These are phyloP conservation scores for Coluber constrictor DNA, from an alignment of 2,797 vertebrate genomes.

Conservation along the genomic window DNA sequence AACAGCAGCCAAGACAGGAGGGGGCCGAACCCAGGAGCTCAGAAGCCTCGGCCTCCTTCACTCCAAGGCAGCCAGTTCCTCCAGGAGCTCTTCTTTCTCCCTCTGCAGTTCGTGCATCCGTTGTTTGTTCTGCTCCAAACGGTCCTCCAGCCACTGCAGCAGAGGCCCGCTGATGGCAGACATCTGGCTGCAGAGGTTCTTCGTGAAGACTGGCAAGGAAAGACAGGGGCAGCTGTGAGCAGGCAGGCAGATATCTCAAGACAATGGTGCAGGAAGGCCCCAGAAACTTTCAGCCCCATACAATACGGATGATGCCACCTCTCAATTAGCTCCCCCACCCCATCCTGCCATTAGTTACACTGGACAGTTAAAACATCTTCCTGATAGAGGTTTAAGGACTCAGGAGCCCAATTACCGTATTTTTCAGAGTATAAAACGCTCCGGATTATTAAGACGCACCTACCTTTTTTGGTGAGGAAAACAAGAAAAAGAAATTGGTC, in stretches of 20 bases:
- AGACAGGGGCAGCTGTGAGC: not conserved
- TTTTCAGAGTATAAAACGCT: too few relatives aligned
- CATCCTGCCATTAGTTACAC: not conserved
- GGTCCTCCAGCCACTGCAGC: conserved; percentile 96
- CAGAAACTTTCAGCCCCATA: too few relatives aligned
- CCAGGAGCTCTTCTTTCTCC: conserved; percentile 85
- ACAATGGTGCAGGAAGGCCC: not conserved
- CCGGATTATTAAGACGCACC: too few relatives aligned
- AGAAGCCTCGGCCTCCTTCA: conserved; percentile 54
- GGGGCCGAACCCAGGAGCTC: conserved; percentile 16
- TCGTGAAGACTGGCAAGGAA: conserved; percentile 85
- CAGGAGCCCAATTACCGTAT: not conserved
- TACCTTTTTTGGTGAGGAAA: too few relatives aligned
- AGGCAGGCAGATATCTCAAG: not conserved
- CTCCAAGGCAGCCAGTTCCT: conserved; percentile 79
- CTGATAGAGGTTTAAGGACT: too few relatives aligned
- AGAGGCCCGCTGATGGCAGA: conserved; percentile 94
- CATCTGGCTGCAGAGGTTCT: conserved; percentile 99
- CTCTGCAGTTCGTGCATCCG: conserved; percentile 82
- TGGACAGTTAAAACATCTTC: too few relatives aligned
- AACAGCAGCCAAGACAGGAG: conserved; percentile 2
- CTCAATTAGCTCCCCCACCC: not conserved
- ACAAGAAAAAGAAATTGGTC: too few relatives aligned
- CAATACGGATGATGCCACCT: not conserved
- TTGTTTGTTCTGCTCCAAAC: conserved; percentile 89